These are phyloP conservation scores for Acleris holmiana DNA, from an alignment of 2,888 invertebrate genomes.

Conservation along the genomic window DNA sequence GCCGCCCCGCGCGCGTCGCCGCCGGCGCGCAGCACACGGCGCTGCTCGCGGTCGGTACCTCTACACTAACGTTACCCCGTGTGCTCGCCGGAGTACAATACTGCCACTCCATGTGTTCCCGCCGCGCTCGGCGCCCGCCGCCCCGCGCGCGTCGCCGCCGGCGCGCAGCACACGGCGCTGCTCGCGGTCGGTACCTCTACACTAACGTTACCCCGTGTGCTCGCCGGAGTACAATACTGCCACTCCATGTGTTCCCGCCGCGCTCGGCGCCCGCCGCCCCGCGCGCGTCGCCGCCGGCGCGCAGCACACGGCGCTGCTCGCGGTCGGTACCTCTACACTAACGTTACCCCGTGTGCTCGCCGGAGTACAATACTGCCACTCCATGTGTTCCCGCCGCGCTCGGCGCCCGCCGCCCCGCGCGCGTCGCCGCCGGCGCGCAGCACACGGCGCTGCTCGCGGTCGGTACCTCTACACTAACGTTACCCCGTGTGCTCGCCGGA, in stretches of 20 bases:
- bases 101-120: too few species aligned
- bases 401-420: slow-evolving; percentile 76
- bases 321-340: slow-evolving; percentile 54
- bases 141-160: slow-evolving; percentile 87
- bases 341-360: too few species aligned
- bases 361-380: too few species aligned
- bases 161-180: slow-evolving; percentile 94
- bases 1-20: slow-evolving; percentile 83
- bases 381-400: slow-evolving; percentile 80
- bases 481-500: too few species aligned
- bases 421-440: slow-evolving; percentile 93
- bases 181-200: slow-evolving; percentile 74
- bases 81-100: too few species aligned
- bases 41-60: slow-evolving; percentile 82
- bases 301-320: slow-evolving; percentile 92
- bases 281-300: slow-evolving; percentile 91
- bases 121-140: slow-evolving; percentile 81
- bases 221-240: too few species aligned
- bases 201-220: too few species aligned
- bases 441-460: slow-evolving; percentile 90
- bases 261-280: slow-evolving; percentile 76
- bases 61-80: too few species aligned
- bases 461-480: too few species aligned
- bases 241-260: too few species aligned
- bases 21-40: slow-evolving; percentile 95